Base-by-base conservation (phyloP, 2,888 invertebrate genomes). In the Hypomecis punctinalis region DNA sequence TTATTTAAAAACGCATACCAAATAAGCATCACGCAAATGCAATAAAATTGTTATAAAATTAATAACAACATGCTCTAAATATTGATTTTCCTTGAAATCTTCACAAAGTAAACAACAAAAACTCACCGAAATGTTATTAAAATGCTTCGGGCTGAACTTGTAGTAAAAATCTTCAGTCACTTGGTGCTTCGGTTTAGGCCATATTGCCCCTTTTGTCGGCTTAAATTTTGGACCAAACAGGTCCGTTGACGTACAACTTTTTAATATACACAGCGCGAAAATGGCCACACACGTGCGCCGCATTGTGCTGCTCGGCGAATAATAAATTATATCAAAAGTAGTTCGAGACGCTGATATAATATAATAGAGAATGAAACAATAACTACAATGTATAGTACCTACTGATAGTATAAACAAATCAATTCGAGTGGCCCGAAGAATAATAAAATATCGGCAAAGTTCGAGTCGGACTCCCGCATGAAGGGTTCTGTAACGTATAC, bases 71-170 rank as follows among this genome's bases (percentile, higher is more conserved):
- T n/a, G 23, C 23, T 23, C 23, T 23, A 23, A 23, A 23, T 23
- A 46, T 46, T 23, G 35, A 9, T 47, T 10, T 5, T 6, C 23
- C 9, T 3, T 5, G 6, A 49, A 49, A 37, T 6, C n/a, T n/a
- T n/a, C 7, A 49, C 33, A 35, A 5, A 10, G 6, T 1, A 6
- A 10, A 7, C 33, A 37, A 51, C 11, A 39, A 7, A 10, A 37
- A 56, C 56, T 56, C 37, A 56, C 56, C 47, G 45, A 47, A 8
- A 56, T 10, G 39, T 55, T 39, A 47, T 40, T 6, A n/a, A 56
- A 56, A 10, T 47, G 5, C 40, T 23, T 39, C 1, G 37, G 46
- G 6, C n/a, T 46, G 10, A 43, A 55, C 5, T 46, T 56, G 40
- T 46, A 56, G 2, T 47, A 56, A 5, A 33, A 1, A 7, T 46